A percentile compares a stretch with the other conserved stretches of the same genome.
phyloP scores from a whole-genome alignment of 1,140 invertebrate species.

The Pogonognathellus flavescens region DNA sequence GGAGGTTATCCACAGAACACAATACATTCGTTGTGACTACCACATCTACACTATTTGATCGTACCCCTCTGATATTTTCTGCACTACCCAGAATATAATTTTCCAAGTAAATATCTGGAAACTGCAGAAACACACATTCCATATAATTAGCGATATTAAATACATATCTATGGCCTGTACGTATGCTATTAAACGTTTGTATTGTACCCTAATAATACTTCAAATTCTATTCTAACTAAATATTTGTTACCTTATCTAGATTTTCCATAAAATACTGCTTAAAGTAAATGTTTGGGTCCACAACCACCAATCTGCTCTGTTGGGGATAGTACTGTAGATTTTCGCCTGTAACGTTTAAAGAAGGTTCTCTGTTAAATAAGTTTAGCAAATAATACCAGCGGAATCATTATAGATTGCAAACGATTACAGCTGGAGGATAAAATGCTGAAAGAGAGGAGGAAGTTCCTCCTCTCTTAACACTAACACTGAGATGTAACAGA shows the following conservation, averaged over 20 bases:
- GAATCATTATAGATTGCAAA: too few relatives aligned
- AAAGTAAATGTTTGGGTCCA: slow-evolving; percentile 69
- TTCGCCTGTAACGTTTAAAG: slow-evolving; percentile 62
- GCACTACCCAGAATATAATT: slow-evolving; percentile 65
- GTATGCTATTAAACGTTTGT: too few relatives aligned
- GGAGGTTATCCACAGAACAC: slow-evolving; percentile 68
- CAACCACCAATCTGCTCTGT: slow-evolving; percentile 67
- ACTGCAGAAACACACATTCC: slow-evolving; percentile 52
- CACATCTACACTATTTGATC: slow-evolving; percentile 67
- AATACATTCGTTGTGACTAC: slow-evolving; percentile 69
- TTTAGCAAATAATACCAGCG: too few relatives aligned
- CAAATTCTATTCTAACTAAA: background rate
- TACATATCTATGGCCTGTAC: too few relatives aligned
- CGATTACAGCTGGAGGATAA: too few relatives aligned
- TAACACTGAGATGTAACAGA: background rate
- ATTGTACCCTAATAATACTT: too few relatives aligned
- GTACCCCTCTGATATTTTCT: slow-evolving; percentile 67
- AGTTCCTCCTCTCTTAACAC: too few relatives aligned
- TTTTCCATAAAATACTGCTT: slow-evolving; percentile 67
- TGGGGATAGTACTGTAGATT: slow-evolving; percentile 69
- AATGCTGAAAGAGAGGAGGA: too few relatives aligned
- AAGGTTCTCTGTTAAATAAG: background rate
- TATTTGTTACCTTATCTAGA: slow-evolving; percentile 52
- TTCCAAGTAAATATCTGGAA: slow-evolving; percentile 68
- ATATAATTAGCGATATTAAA: background rate